Evolutionary conservation across 1,140 invertebrate genomes (phyloP).

Genomic region (Cotesia vestalis): DNA sequence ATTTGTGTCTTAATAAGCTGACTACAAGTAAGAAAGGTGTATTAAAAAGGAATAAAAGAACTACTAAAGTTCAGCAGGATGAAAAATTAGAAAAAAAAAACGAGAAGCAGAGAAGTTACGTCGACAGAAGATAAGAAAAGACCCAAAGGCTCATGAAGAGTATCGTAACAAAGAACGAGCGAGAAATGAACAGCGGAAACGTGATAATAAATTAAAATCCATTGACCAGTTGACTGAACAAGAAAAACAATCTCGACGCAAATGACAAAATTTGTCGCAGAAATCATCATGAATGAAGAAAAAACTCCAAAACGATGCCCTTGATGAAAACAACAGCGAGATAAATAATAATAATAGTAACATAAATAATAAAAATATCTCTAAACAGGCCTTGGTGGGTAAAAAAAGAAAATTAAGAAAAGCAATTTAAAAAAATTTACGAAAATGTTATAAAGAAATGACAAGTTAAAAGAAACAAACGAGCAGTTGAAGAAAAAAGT

Average conservation of each 20-base stretch:
- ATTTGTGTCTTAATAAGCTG: neutral
- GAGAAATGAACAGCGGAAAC: constrained; percentile 1
- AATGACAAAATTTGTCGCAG: constrained; percentile 1
- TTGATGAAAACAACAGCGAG: too few species aligned
- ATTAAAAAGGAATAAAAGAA: neutral
- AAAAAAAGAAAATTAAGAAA: too few species aligned
- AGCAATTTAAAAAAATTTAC: too few species aligned
- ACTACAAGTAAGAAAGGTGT: neutral
- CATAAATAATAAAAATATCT: too few species aligned
- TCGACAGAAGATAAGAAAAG: neutral
- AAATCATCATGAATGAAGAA: too few species aligned
- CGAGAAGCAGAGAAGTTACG: constrained; percentile 10
- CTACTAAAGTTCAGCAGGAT: constrained; percentile 5
- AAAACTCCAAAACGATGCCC: too few species aligned
- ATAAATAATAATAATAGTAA: too few species aligned
- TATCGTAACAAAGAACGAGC: neutral
- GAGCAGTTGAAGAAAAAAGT: too few species aligned
- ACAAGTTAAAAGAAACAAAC: too few species aligned
- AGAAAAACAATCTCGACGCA: neutral
- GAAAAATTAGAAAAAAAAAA: constrained; percentile 25
- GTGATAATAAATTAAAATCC: constrained; percentile 13
- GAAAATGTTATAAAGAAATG: neutral
- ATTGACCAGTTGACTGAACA: neutral
- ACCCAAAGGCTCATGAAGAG: neutral
- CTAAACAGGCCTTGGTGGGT: too few species aligned